Evolutionary conservation across 1,140 invertebrate species (phyloP).

Genomic region (Neuroterus valhalla): DNA sequence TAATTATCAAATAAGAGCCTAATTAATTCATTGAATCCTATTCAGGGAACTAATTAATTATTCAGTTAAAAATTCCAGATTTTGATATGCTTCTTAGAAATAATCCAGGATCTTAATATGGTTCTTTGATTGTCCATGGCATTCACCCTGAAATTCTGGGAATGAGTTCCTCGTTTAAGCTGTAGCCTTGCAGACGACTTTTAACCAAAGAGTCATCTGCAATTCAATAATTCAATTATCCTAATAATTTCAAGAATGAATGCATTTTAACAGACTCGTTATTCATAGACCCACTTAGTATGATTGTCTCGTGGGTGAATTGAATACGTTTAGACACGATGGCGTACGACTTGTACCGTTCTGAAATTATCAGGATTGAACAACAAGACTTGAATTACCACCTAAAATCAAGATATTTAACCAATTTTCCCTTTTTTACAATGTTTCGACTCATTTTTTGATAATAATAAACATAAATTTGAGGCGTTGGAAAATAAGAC

Average conservation of each 20-base stretch:
- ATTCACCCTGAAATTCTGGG: not conserved
- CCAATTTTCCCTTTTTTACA: too few relatives aligned
- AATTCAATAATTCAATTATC: constrained; percentile 52
- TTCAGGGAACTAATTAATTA: too few relatives aligned
- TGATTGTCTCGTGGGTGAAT: constrained; percentile 61
- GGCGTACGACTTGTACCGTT: constrained; percentile 51
- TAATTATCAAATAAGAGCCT: too few relatives aligned
- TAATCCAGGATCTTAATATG: too few relatives aligned
- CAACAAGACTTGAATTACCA: not conserved
- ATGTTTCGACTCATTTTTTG: too few relatives aligned
- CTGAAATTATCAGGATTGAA: constrained; percentile 48
- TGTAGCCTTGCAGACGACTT: constrained; percentile 29
- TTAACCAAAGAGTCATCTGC: constrained; percentile 42
- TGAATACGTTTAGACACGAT: constrained; percentile 51
- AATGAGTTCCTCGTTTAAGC: not conserved
- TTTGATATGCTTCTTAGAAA: too few relatives aligned
- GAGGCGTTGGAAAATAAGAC: too few relatives aligned
- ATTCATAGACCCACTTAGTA: constrained; percentile 64
- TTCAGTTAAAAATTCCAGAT: too few relatives aligned
- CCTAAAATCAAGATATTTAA: too few relatives aligned
- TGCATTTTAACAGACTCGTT: constrained; percentile 53
- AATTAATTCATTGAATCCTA: too few relatives aligned
- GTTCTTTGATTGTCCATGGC: not conserved
- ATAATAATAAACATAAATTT: too few relatives aligned
- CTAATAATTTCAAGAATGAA: constrained; percentile 53